Evolutionary conservation across 2,113 vertebrate species (phyloP), one percentile per base, ranked within the genome.

Genomic region (Callipepla squamata): DNA sequence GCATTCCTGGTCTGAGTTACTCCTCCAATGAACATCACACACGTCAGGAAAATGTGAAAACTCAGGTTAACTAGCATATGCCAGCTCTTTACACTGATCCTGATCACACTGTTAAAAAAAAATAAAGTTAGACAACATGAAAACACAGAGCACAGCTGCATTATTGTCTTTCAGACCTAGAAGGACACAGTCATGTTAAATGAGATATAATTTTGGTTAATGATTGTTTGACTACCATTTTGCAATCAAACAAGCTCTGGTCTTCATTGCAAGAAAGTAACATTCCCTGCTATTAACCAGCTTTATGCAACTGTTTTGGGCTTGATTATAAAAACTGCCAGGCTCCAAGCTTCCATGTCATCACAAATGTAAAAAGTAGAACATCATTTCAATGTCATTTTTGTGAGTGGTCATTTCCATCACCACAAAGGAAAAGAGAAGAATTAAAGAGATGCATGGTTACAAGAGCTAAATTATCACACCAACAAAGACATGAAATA

Each of bases 31-130:
- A 99, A 99, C 85, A 99, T 98, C 65, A 97, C 98, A 36, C 98
- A 98, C 13, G 98, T 99, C 96, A 99, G 98, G 88, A 98, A 98
- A 86, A 99, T 96, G 97, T 99, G 99, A 92, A 99, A 98, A 92
- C 98, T 98, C 89, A 99, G 97, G 97, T 99, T 99, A 92, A 99
- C 98, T 75, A 99, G 95, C 99, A 99, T 99, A 96, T 99, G 99
- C 99, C 99, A 99, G 88, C 97, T 98, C 97, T 99, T 99, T 61
- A 98, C 98, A 93, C 99, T 99, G 89, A 99, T 98, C 25, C 98
- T 98, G 88, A 99, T 98, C 44, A 94, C 84, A 77, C 92, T 98
- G 78, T 95, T 80, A 76, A 91, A 85, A 81, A n/a, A 36, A 50
- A 48, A 67, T 62, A 73, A 90, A 96, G 67, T 89, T 36, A 91